Evolutionary conservation across 2,113 vertebrate genomes (phyloP).

Genomic region (Asarcornis scutulata): DNA sequence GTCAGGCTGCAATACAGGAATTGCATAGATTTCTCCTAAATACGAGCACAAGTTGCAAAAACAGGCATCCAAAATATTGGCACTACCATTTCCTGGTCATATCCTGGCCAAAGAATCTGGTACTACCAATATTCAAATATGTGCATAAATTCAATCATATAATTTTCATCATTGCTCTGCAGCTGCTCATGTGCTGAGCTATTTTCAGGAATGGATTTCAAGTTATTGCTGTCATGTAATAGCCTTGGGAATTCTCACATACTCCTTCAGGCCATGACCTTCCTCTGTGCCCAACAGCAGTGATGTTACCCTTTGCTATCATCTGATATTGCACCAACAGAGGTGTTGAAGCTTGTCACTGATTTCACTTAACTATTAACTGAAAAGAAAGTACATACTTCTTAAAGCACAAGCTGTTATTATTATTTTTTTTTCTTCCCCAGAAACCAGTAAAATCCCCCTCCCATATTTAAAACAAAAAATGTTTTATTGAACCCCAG

Average conservation of each 20-base stretch:
- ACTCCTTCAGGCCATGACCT: background rate
- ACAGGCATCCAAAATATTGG: background rate
- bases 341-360: background rate
- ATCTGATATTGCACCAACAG: background rate
- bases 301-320: background rate
- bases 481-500: background rate
- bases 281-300: background rate
- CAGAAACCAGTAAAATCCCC: background rate
- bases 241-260: background rate
- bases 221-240: background rate
- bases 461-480: background rate
- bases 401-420: background rate
- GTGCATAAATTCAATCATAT: background rate
- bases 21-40: background rate
- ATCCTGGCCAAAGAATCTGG: background rate
- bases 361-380: background rate
- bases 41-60: background rate
- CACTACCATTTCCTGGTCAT: background rate
- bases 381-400: background rate
- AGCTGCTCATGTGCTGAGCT: background rate
- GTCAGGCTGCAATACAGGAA: background rate
- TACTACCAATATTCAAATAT: background rate
- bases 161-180: background rate
- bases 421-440: too few species aligned
- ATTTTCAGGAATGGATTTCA: background rate